Evolutionary conservation across 2,113 vertebrate species (phyloP).

Genomic region (Lycocorax pyrrhopterus): DNA sequence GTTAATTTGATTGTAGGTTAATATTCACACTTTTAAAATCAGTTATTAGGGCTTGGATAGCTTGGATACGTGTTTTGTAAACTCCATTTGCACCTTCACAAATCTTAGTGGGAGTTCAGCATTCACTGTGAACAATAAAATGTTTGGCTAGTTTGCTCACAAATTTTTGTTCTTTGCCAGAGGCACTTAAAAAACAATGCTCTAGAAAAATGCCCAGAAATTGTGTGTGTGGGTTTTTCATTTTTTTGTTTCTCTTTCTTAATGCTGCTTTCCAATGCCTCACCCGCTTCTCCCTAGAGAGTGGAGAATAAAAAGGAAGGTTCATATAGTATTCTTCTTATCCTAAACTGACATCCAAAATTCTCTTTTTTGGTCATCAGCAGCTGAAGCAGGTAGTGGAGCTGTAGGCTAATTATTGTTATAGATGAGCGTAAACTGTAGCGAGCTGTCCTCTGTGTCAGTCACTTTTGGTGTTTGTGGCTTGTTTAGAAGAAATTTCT

Average conservation of each 20-base stretch:
- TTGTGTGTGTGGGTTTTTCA: not conserved
- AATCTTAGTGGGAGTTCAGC: conserved; percentile 23
- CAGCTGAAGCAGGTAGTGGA: not conserved
- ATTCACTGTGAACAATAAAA: not conserved
- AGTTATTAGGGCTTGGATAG: conserved; percentile 9
- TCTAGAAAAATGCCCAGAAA: not conserved
- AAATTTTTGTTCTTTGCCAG: not conserved
- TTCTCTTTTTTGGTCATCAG: not conserved
- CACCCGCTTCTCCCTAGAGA: not conserved
- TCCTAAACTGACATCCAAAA: not conserved
- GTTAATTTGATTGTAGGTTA: conserved; percentile 16
- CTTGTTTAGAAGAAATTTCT: not conserved
- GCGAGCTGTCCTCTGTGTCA: not conserved
- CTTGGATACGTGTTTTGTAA: not conserved
- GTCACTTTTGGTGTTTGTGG: not conserved
- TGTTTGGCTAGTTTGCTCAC: not conserved
- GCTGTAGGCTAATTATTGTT: not conserved
- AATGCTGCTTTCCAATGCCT: not conserved
- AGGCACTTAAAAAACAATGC: not conserved
- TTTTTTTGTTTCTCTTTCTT: not conserved
- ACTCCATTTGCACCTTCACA: conserved; percentile 44
- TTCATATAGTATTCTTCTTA: not conserved
- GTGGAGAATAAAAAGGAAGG: not conserved
- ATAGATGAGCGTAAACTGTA: not conserved
- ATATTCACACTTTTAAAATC: conserved; percentile 10